Evolutionary conservation across 2,113 vertebrate genomes (phyloP), one percentile per base, ranked within the genome.

Genomic region (Phodopus roborovskii): DNA sequence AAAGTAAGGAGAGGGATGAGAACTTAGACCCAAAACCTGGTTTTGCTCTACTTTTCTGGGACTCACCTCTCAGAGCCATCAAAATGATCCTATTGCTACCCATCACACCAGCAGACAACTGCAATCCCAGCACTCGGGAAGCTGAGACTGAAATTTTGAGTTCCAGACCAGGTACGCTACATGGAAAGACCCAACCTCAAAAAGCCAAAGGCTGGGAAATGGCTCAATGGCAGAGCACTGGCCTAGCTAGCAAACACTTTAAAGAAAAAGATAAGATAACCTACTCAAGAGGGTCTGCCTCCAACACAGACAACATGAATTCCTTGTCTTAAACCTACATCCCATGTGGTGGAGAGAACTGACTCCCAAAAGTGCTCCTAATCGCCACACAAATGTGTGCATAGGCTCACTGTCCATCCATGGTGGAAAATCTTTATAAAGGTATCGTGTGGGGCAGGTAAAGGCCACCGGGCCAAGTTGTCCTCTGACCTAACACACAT

Each of bases 11-110:
- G n/a, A n/a, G n/a, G n/a, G n/a, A n/a, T n/a, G n/a, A n/a, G n/a
- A n/a, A n/a, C n/a, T 83, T 83, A 42, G 39, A 11, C 42, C 17
- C 60, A 86, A 83, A 77, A 71, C n/a, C n/a, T 26, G 3, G 74
- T 42, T 90, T 64, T 28, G 28, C 66, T 91, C 45, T 92, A 92
- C 4, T 48, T 89, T 93, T 78, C n/a, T 94, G 81, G 66, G 79
- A 71, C 20, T 87, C 22, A 75, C 8, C 58, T 68, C 22, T 50
- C 64, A 88, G 30, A 73, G 36, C 19, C 62, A 42, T 19, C 68
- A 66, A 84, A 33, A 89, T 2, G 90, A 91, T n/a, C 53, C 33
- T 58, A n/a, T 36, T 22, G 33, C 30, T 73, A 24, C 33, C 24
- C 22, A 26, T 22, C 62, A 5, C 4, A 1, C 48, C 68, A 39